phyloP scores from a whole-genome alignment of 1,140 invertebrate genomes.

The Drosophila nikananu region DNA sequence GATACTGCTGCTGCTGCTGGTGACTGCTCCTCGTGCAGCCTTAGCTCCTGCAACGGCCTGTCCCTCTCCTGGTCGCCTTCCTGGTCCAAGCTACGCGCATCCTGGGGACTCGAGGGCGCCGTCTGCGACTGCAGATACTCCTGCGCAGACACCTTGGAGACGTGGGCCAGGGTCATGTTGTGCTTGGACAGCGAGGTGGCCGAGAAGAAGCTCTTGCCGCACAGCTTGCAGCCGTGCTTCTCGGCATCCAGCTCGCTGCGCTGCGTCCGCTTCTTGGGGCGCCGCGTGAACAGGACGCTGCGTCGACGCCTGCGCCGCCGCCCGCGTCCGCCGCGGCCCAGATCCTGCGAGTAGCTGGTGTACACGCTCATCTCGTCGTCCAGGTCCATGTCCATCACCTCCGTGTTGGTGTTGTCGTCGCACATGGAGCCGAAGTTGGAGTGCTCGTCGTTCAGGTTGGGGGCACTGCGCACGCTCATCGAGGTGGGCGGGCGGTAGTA shows the following conservation, averaged over 20 bases:
- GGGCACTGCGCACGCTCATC: slow-evolving; percentile 82
- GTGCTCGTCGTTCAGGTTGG: slow-evolving; percentile 78
- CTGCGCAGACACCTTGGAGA: slow-evolving; percentile 86
- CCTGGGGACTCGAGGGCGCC: slow-evolving; percentile 51
- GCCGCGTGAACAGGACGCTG: slow-evolving; percentile 72
- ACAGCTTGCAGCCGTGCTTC: slow-evolving; percentile 85
- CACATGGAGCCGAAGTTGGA: slow-evolving; percentile 75
- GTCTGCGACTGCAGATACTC: slow-evolving; percentile 85
- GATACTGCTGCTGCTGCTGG: neutral
- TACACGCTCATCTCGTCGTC: slow-evolving; percentile 84
- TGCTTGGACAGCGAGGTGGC: slow-evolving; percentile 86
- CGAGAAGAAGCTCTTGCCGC: slow-evolving; percentile 86
- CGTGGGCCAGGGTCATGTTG: slow-evolving; percentile 86
- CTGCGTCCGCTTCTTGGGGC: slow-evolving; percentile 65
- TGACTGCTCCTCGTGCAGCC: neutral
- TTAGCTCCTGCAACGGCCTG: neutral
- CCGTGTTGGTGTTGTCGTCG: slow-evolving; percentile 82
- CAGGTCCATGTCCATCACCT: slow-evolving; percentile 84
- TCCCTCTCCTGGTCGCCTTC: neutral
- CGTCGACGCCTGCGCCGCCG: slow-evolving; percentile 52
- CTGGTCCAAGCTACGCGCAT: neutral
- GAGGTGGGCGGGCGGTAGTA: slow-evolving; percentile 77
- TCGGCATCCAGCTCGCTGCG: slow-evolving; percentile 47
- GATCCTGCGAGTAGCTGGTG: slow-evolving; percentile 80
- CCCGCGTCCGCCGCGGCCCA: slow-evolving; percentile 61